Base-by-base conservation (phyloP, 2,888 invertebrate genomes). In the Parochlus steinenii region DNA sequence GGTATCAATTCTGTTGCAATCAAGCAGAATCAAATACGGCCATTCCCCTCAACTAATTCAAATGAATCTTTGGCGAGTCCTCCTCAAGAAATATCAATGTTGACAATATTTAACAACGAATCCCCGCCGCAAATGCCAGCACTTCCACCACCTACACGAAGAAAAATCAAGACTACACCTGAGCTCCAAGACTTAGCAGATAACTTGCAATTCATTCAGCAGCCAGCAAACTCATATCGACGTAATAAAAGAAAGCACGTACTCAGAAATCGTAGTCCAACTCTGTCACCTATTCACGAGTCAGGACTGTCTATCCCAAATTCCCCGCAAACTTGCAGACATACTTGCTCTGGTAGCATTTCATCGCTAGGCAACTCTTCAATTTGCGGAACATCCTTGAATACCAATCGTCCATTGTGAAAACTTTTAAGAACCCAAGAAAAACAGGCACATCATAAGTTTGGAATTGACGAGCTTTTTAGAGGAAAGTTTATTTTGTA, bases 281-380 rank as follows among this genome's bases (percentile, higher is more conserved):
- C 68, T 22, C 53, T 77, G 38, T 75, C 75, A 36, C 76, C 76
- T 19, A 77, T 77, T 36, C 67, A 73, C 39, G 76, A 77, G 47
- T 73, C 74, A 29, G 76, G 76, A 19, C 57, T 74, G 12, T 75
- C 75, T 30, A 76, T 76, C 58, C 74, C 74, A 2, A 69, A 71
- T 11, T 74, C 74, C 38, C 74, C 74, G 2, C 59, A 62, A 40
- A 54, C 57, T 4, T 51, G 58, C 44, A 53, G 61, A 16, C 62
- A 61, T 42, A 55, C 54, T 37, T 43, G 34, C 16, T 22, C 34
- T 10, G 24, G 30, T 11, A 36, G 36, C 19, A 30, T 36, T 17
- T 14, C 36, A 20, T 36, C 36, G 5, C 10, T 36, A 5, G 27
- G 8, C 6, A 36, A 11, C 11, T 14, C 30, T n/a, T 24, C 36